Evolutionary conservation across 2,113 vertebrate species (phyloP), one percentile per base, ranked within the genome.

Genomic region (Macroglossus sobrinus): DNA sequence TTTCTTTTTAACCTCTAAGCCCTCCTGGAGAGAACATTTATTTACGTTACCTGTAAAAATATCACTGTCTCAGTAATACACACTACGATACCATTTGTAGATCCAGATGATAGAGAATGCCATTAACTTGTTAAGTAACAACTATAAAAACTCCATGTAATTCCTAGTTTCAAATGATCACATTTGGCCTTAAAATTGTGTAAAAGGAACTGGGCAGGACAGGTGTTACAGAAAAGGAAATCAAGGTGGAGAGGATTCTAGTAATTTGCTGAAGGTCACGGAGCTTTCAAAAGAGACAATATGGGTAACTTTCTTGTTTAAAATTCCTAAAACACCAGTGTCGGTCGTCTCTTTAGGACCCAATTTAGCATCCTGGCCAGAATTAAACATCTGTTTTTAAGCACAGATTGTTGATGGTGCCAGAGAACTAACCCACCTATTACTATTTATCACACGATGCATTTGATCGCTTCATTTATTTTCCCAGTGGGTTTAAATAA

Each of bases 301-400:
- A 82, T 11, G 5, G 50, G 18, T 21, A 68, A 24, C 0, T 63
- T 94, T n/a, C 55, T 93, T 80, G 7, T 57, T 93, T 81, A 75
- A 91, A 93, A 84, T 89, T 68, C 35, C 72, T 47, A 71, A 84
- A 90, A 79, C 94, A 57, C 5, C 64, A 18, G 8, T 93, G 30
- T 86, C 68, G 74, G 26, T 88, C 14, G 59, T 82, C 28, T n/a
- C 1, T 64, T 90, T 57, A 89, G 84, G 86, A 69, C 59, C 28
- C 35, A 84, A 33, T 2, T 74, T 28, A 93, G 40, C 30, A 91
- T 26, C 79, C n/a, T 55, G 59, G 71, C 28, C 72, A 69, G 86
- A 97, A 95, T 3, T 2, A 66, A 96, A 80, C 1, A 84, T 79
- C 88, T 96, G 72, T 33, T 76, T 69, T 90, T 74, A 96, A 94